A percentile compares a stretch with the other conserved stretches of the same genome.
Conservation (phyloP, 2,888 invertebrate genomes). For the Crematogaster levior region DNA sequence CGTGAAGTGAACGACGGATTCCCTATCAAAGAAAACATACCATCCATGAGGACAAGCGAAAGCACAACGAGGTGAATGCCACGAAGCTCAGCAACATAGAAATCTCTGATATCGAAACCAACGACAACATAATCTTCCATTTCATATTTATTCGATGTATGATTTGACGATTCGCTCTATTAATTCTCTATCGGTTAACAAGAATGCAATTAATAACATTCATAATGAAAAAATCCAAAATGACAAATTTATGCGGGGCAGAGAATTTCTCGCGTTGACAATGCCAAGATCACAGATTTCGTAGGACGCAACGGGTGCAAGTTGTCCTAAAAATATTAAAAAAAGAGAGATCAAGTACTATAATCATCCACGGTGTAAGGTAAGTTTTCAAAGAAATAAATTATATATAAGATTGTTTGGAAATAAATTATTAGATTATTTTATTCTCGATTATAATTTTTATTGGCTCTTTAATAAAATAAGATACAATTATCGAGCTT, state of each 20-base stretch:
- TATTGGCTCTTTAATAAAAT: not conserved
- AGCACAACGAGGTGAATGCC: constrained; percentile 21
- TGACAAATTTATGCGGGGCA: constrained; percentile 85
- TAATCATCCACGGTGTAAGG: constrained; percentile 28
- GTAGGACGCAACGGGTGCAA: constrained; percentile 29
- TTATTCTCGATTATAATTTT: not conserved
- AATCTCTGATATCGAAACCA: not conserved
- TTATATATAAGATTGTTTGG: not conserved
- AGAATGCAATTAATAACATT: not conserved
- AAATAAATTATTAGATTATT: not conserved
- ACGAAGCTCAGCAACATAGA: constrained; percentile 4
- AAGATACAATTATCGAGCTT: not conserved
- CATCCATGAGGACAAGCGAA: constrained; percentile 3
- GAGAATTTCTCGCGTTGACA: constrained; percentile 43
- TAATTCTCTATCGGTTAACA: not conserved
- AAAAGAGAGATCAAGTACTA: constrained; percentile 34
- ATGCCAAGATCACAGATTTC: constrained; percentile 39
- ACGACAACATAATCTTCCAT: not conserved
- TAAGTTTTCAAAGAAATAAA: constrained; percentile 42
- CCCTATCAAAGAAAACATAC: not conserved
- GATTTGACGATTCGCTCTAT: constrained; percentile 1
- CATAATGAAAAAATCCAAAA: constrained; percentile 73
- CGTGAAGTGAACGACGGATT: not conserved
- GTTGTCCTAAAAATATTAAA: constrained; percentile 29
- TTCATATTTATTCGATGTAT: not conserved